A percentile compares a stretch with the other conserved stretches of the same genome.
phyloP scores from a whole-genome alignment of 2,113 vertebrate species.

The Actenoides hombroni region DNA sequence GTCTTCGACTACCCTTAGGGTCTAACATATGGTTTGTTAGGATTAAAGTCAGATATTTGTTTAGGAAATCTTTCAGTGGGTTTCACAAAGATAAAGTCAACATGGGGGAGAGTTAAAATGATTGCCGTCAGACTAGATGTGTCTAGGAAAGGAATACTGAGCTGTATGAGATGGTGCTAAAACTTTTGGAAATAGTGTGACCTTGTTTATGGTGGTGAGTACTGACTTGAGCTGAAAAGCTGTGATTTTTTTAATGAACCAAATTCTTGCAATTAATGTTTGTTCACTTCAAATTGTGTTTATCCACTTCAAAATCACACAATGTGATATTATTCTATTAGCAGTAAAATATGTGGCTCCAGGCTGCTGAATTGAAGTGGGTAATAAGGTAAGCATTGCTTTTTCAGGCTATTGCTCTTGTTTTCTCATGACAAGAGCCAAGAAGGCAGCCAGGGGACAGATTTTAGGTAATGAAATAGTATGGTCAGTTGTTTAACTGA shows the following conservation, averaged over 20 bases:
- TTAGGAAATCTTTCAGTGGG: neutral
- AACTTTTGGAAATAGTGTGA: neutral
- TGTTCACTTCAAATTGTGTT: neutral
- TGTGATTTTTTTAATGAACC: neutral
- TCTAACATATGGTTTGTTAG: constrained; percentile 52
- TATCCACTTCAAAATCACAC: neutral
- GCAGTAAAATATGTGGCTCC: neutral
- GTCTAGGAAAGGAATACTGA: neutral
- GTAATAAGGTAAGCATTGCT: neutral
- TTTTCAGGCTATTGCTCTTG: neutral
- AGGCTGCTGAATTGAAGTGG: neutral
- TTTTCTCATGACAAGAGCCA: neutral
- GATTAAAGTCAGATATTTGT: constrained; percentile 33
- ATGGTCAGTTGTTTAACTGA: neutral
- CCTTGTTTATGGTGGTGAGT: neutral
- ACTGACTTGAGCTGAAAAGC: neutral
- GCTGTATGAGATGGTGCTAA: neutral
- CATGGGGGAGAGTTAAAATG: neutral
- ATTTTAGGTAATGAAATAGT: neutral
- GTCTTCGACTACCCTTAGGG: constrained; percentile 35
- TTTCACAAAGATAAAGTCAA: constrained; percentile 20
- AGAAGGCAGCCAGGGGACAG: neutral
- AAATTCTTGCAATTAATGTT: neutral
- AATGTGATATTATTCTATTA: neutral
- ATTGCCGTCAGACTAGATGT: neutral